Percentiles rank a stretch among this genome's conserved stretches.
Evolutionary conservation across 37 sponge, comb jelly and placozoan genomes (phyloP).

Genomic region (Chondrilla cf. caribensis): DNA sequence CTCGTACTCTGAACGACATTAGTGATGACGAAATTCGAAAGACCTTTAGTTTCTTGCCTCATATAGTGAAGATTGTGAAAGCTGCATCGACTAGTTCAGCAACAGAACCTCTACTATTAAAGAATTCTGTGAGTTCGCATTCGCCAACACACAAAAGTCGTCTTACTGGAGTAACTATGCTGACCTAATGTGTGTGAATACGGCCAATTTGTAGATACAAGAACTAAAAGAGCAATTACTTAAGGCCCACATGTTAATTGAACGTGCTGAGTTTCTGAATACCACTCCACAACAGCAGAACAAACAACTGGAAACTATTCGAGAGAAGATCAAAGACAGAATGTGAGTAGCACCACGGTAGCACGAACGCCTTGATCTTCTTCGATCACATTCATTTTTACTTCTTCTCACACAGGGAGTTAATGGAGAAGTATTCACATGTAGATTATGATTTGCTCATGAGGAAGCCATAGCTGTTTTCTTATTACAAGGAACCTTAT

Average conservation of each 20-base stretch:
- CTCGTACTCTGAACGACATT: background rate
- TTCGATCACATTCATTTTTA: background rate
- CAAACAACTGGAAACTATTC: background rate
- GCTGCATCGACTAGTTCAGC: conserved; percentile 24
- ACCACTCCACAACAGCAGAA: conserved; percentile 1
- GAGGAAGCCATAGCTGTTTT: background rate
- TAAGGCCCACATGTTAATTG: conserved; percentile 15
- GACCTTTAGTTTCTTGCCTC: conserved; percentile 53
- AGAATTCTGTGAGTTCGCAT: conserved; percentile 26
- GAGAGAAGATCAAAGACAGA: conserved; percentile 5
- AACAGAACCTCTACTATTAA: conserved; percentile 15
- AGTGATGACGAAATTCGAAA: conserved; percentile 50
- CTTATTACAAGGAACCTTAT: no score
- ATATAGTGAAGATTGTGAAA: conserved; percentile 47
- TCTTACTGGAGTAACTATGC: no score
- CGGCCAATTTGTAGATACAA: conserved; percentile 4
- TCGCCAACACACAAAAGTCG: background rate
- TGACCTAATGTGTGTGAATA: background rate
- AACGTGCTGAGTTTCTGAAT: conserved; percentile 8
- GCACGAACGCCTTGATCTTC: background rate
- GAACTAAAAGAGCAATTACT: conserved; percentile 6
- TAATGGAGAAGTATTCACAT: conserved; percentile 6
- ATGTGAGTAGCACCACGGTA: background rate
- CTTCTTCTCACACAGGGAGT: background rate
- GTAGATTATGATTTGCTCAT: conserved; percentile 14